Evolutionary conservation across 1,140 invertebrate genomes (phyloP).

Genomic region (Bombus sibiricus): DNA sequence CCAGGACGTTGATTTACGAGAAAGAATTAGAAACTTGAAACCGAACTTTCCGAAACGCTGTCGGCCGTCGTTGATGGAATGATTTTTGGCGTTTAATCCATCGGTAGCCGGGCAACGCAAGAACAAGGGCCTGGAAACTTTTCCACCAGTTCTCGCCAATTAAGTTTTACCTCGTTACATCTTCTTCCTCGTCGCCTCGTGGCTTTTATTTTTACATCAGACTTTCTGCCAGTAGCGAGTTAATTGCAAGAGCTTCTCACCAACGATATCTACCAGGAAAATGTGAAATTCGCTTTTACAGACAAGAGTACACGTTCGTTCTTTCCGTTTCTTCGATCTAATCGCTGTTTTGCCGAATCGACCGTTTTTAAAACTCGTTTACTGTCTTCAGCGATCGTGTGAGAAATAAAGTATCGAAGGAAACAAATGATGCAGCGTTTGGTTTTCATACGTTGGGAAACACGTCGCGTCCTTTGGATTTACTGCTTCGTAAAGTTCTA

Average conservation of each 20-base stretch:
- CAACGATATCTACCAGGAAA: conserved; percentile 46
- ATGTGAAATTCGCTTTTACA: not conserved
- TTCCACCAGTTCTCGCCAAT: conserved; percentile 13
- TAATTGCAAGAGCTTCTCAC: conserved; percentile 56
- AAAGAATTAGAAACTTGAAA: conserved; percentile 23
- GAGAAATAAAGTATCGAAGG: not conserved
- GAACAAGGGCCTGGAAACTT: not conserved
- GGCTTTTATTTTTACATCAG: conserved; percentile 49
- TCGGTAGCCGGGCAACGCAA: conserved; percentile 1
- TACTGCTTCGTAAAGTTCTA: conserved; percentile 6
- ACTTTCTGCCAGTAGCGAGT: conserved; percentile 9
- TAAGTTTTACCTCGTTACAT: conserved; percentile 36
- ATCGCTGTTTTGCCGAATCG: not conserved
- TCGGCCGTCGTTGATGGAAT: conserved; percentile 15
- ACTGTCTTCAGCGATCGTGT: not conserved
- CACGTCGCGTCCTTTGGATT: not conserved
- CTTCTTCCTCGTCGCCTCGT: not conserved
- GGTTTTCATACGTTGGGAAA: not conserved
- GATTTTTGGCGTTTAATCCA: conserved; percentile 48
- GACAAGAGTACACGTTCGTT: not conserved
- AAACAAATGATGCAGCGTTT: not conserved
- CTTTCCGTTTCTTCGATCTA: not conserved
- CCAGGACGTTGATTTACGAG: conserved; percentile 17
- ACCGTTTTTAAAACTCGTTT: not conserved
- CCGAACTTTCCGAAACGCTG: conserved; percentile 13